Base-by-base conservation (phyloP, 2,113 vertebrate species). In the Terrapene triunguis region DNA sequence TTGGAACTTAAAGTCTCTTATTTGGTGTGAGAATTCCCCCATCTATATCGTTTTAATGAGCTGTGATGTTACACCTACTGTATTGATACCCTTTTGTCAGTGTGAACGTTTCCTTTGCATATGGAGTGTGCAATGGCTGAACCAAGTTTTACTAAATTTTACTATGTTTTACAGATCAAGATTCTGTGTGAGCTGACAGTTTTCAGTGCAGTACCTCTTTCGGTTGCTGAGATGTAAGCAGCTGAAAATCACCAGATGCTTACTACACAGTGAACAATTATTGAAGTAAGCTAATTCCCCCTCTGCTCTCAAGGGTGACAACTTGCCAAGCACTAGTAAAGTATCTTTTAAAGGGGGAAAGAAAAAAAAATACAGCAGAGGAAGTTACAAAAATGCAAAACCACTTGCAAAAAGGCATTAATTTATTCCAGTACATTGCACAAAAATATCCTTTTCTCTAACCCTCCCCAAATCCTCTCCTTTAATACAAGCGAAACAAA, bases 121-220 rank as follows among this genome's bases (percentile, higher is more conserved):
- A 13, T 13, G 53, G 72, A 32, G 7, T 0, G 0, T 11, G 53
- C 4, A 0, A 65, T 1, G 1, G 51, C 81, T 87, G 81, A 81
- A 19, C 48, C 1, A 0, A 55, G 25, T 25, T 50, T 85, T 59
- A 22, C n/a, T 2, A 1, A 3, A 1, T 2, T 3, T 24, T 69
- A 12, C n/a, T 48, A 57, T 65, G 51, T 13, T 42, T 14, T 87
- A 32, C 44, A 38, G 84, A 86, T 10, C 42, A 53, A 54, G n/a
- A 65, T 38, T 86, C 84, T 51, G 24, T 44, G 25, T 65, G n/a
- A 72, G 54, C n/a, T 38, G 57, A 57, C 42, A 27, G 44, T 78
- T 72, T 3, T 80, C 88, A 54, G 11, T 0, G 12, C 2, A 54
- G 42, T 86, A 48, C 14, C 29, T 78, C 59, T 25, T 83, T 78